A percentile compares a stretch with the other conserved stretches of the same genome.
These are phyloP conservation scores for Leptoteleia sp. DNA, from an alignment of 1,140 invertebrate genomes.

Conservation along the genomic window DNA sequence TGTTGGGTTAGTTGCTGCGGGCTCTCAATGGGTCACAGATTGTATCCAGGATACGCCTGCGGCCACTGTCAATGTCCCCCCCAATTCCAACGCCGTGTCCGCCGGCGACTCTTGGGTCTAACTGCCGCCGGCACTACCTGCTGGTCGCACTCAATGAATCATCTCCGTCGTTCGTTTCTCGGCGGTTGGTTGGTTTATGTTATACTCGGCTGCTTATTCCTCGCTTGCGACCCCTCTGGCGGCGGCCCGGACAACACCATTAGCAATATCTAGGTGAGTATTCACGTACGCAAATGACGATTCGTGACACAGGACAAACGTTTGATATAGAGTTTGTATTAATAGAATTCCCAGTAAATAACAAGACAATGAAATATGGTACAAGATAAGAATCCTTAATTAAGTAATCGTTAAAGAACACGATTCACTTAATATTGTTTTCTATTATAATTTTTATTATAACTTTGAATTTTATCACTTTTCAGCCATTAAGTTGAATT, in stretches of 20 bases:
- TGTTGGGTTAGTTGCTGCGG: slow-evolving; percentile 63
- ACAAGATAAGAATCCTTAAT: too few relatives aligned
- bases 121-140: slow-evolving; percentile 55
- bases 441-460: too few relatives aligned
- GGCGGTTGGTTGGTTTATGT: slow-evolving; percentile 33
- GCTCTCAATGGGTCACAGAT: slow-evolving; percentile 75
- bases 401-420: too few relatives aligned
- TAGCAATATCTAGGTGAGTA: slow-evolving; percentile 49
- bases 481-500: too few relatives aligned
- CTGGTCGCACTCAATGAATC: slow-evolving; percentile 19
- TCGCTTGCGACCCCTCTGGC: slow-evolving; percentile 8
- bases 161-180: slow-evolving; percentile 20
- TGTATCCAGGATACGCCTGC: slow-evolving; percentile 74
- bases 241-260: slow-evolving; percentile 3
- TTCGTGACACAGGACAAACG: not conserved
- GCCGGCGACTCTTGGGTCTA: slow-evolving; percentile 84
- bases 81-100: slow-evolving; percentile 77
- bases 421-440: too few relatives aligned
- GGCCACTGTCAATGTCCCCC: slow-evolving; percentile 75
- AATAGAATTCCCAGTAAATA: too few relatives aligned
- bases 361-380: too few relatives aligned
- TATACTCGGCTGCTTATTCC: slow-evolving; percentile 22
- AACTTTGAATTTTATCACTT: too few relatives aligned
- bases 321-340: too few relatives aligned
- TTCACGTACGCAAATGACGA: not conserved